Conservation (phyloP, 92 coral and sea anemone genomes). For the Phenganax stokvisi region DNA sequence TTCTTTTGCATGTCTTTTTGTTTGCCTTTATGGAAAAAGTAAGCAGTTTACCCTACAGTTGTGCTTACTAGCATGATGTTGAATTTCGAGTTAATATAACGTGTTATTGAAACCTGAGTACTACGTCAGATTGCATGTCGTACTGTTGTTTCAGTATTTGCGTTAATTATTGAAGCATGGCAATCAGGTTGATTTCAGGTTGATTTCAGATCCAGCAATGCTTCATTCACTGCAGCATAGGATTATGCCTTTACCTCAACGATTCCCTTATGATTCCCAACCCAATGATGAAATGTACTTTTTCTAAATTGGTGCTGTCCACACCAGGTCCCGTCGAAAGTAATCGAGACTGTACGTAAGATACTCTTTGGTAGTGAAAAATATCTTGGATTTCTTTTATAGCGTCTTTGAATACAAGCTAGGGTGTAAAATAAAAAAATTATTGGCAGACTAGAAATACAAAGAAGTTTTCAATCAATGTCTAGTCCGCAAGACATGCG, state of each 20-base stretch:
- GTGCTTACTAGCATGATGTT: too few relatives aligned
- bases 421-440: neutral
- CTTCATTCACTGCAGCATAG: neutral
- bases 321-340: slow-evolving; percentile 28
- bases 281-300: slow-evolving; percentile 73
- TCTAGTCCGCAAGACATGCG: too few relatives aligned
- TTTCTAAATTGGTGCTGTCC: slow-evolving; percentile 46
- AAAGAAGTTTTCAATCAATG: too few relatives aligned
- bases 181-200: neutral
- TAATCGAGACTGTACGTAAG: slow-evolving; percentile 33
- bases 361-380: slow-evolving; percentile 7
- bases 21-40: neutral
- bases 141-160: too few relatives aligned
- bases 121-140: too few relatives aligned
- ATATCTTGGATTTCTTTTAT: slow-evolving; percentile 26
- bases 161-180: too few relatives aligned
- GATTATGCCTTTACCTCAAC: slow-evolving; percentile 50
- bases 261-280: slow-evolving; percentile 62
- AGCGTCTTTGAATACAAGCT: slow-evolving; percentile 36
- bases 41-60: neutral
- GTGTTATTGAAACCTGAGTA: too few relatives aligned
- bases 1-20: neutral
- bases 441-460: neutral
- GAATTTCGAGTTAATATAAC: too few relatives aligned
- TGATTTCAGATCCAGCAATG: neutral